Conservation (phyloP, 2,113 vertebrate species). For the Microcebus griseorufus region DNA sequence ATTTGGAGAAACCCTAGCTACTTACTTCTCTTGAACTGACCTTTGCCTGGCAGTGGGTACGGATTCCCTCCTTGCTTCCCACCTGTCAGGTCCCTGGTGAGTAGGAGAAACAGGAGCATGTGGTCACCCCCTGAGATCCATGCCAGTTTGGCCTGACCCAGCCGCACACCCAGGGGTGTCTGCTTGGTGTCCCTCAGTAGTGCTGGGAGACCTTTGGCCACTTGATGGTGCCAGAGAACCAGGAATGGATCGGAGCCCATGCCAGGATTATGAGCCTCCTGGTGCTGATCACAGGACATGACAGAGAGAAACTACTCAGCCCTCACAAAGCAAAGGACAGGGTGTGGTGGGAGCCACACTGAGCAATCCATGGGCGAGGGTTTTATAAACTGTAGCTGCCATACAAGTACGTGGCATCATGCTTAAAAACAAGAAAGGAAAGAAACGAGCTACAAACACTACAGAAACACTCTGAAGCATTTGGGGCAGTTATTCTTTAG, state of each 20-base stretch:
- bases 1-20: background rate
- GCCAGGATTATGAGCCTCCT: background rate
- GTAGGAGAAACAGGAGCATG: background rate
- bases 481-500: background rate
- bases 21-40: background rate
- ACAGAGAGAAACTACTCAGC: background rate
- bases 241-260: background rate
- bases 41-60: background rate
- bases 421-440: background rate
- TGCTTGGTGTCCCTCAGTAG: background rate
- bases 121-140: background rate
- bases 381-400: background rate
- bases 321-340: background rate
- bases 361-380: background rate
- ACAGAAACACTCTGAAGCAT: background rate
- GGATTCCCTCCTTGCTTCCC: background rate
- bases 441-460: background rate
- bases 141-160: background rate
- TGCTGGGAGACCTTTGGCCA: background rate
- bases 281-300: background rate
- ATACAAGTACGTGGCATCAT: background rate
- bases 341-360: background rate
- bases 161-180: background rate
- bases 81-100: background rate
- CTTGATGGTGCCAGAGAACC: conserved; percentile 64